phyloP scores from a whole-genome alignment of 92 coral and sea anemone species.

The Porites lobata region DNA sequence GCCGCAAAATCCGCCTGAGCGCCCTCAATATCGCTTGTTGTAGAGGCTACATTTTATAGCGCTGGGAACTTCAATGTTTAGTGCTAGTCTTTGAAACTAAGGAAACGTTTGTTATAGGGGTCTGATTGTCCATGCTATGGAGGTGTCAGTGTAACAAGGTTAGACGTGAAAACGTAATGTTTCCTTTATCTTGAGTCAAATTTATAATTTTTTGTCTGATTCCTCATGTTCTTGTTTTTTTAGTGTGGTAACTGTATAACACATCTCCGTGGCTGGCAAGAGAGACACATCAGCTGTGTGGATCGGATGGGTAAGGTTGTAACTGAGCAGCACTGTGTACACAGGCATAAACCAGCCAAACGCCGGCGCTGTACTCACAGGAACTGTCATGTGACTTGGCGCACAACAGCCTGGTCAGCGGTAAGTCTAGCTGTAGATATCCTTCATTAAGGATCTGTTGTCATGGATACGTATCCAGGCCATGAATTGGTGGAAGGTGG shows the following conservation, averaged over 20 bases:
- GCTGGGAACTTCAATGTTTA: too few relatives aligned
- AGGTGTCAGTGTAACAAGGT: too few relatives aligned
- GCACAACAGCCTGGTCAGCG: conserved; percentile 82
- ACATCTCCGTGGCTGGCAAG: conserved; percentile 71
- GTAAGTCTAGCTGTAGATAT: conserved; percentile 39
- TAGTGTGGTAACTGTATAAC: conserved; percentile 79
- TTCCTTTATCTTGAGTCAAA: background rate
- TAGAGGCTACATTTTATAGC: too few relatives aligned
- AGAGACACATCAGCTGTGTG: conserved; percentile 71
- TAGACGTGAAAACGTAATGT: background rate
- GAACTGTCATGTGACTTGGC: conserved; percentile 82
- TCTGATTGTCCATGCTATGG: too few relatives aligned
- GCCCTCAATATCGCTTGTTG: too few relatives aligned
- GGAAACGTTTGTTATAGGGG: too few relatives aligned
- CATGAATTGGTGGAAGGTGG: too few relatives aligned
- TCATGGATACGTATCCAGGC: too few relatives aligned
- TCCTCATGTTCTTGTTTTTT: conserved; percentile 1
- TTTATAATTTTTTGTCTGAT: background rate
- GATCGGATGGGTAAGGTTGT: conserved; percentile 65
- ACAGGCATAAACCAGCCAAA: conserved; percentile 53
- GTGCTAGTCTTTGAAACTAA: too few relatives aligned
- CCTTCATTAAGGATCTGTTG: too few relatives aligned
- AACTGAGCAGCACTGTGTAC: conserved; percentile 56
- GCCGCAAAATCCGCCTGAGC: too few relatives aligned
- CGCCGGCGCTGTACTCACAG: conserved; percentile 69